phyloP scores from a whole-genome alignment of 2,113 vertebrate genomes.

The Apodemus sylvaticus region DNA sequence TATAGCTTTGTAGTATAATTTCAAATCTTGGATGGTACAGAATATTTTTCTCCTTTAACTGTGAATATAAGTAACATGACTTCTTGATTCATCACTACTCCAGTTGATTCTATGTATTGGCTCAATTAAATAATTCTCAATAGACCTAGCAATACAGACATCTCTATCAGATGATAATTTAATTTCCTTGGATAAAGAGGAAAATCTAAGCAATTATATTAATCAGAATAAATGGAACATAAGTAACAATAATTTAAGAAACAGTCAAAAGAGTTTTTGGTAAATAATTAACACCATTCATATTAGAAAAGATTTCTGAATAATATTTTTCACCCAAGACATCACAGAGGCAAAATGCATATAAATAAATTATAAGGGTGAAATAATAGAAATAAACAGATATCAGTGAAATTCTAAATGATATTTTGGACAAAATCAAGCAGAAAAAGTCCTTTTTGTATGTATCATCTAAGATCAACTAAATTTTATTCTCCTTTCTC shows the following conservation, averaged over 20 bases:
- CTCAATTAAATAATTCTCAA: background rate
- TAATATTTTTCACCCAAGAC: background rate
- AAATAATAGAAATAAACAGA: background rate
- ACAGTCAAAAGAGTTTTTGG: background rate
- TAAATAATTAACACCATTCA: background rate
- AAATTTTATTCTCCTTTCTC: background rate
- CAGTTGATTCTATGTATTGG: background rate
- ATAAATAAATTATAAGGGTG: background rate
- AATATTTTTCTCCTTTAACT: background rate
- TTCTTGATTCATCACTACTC: background rate
- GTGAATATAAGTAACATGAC: background rate
- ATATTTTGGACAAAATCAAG: background rate
- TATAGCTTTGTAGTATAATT: background rate
- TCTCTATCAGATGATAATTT: background rate
- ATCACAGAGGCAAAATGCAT: background rate
- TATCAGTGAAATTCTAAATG: background rate
- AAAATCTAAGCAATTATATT: background rate
- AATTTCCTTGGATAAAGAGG: background rate
- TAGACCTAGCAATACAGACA: background rate
- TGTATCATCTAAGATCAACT: background rate
- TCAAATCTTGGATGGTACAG: background rate
- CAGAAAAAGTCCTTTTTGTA: background rate
- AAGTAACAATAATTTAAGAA: background rate
- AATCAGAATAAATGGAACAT: background rate
- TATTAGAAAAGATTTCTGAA: background rate